Conservation (phyloP, 2,113 vertebrate genomes). For the Pomatostomus ruficeps region DNA sequence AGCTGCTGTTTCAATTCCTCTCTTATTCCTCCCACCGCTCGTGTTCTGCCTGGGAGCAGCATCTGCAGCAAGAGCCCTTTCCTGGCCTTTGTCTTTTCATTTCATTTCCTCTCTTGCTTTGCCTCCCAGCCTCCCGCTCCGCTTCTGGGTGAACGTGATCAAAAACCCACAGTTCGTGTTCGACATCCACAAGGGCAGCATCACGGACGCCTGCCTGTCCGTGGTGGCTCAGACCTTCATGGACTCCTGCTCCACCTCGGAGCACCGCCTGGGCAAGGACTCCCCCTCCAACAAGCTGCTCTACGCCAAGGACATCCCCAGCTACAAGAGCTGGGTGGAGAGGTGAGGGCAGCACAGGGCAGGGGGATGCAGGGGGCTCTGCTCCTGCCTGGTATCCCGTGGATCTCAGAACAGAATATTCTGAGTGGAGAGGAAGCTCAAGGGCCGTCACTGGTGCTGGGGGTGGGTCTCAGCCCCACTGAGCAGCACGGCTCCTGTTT, state of each 20-base stretch:
- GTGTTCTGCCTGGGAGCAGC: background rate
- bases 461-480: background rate
- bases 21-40: accelerated
- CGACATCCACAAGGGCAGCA: conserved; percentile 98
- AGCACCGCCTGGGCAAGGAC: conserved; percentile 96
- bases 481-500: background rate
- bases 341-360: conserved; percentile 71
- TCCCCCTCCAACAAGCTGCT: conserved; percentile 98
- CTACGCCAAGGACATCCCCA: conserved; percentile 98
- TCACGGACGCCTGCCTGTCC: conserved; percentile 95
- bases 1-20: background rate
- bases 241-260: conserved; percentile 97
- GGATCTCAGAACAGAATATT: background rate
- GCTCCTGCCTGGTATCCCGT: background rate
- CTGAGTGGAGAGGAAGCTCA: background rate
- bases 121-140: conserved; percentile 84
- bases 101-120: background rate
- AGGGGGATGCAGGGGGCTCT: background rate
- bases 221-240: conserved; percentile 99
- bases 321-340: conserved; percentile 99
- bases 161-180: conserved; percentile 99
- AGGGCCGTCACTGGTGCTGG: accelerated
- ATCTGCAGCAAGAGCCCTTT: accelerated
- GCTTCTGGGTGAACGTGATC: conserved; percentile 99
- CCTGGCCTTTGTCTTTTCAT: background rate